These are phyloP conservation scores for Lycia hirtaria DNA, from an alignment of 2,888 invertebrate species.

Conservation along the genomic window DNA sequence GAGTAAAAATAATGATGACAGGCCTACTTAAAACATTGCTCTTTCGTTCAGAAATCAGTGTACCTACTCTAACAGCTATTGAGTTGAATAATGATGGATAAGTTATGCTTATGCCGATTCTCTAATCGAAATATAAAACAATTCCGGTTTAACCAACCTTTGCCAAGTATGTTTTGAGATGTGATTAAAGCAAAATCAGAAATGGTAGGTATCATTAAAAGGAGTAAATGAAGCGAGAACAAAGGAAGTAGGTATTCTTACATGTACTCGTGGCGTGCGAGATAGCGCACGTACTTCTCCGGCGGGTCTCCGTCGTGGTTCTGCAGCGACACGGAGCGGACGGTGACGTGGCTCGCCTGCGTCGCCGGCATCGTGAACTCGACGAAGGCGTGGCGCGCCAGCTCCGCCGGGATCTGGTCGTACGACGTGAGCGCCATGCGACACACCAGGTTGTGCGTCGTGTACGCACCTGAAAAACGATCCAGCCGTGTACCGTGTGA, in stretches of 20 bases:
- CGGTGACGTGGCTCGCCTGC: slow-evolving; percentile 95
- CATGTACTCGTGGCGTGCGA: slow-evolving; percentile 98
- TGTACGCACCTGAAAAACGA: slow-evolving; percentile 94
- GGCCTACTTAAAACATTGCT: too few species aligned
- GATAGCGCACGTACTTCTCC: slow-evolving; percentile 98
- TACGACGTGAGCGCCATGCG: slow-evolving; percentile 98
- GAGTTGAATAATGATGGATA: too few species aligned
- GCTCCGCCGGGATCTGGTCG: slow-evolving; percentile 97
- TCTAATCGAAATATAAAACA: too few species aligned
- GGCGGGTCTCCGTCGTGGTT: slow-evolving; percentile 96
- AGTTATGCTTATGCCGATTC: too few species aligned
- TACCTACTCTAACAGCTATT: too few species aligned
- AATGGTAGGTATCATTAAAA: too few species aligned
- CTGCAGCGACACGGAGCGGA: slow-evolving; percentile 96
- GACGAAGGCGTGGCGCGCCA: slow-evolving; percentile 94
- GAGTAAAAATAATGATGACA: not conserved
- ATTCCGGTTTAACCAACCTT: too few species aligned
- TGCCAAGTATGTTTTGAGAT: too few species aligned
- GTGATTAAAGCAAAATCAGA: too few species aligned
- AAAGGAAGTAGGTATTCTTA: slow-evolving; percentile 74
- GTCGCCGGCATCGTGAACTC: slow-evolving; percentile 99
- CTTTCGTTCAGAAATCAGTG: too few species aligned
- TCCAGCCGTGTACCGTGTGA: too few species aligned
- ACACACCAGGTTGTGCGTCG: slow-evolving; percentile 97
- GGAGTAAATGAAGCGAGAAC: too few species aligned